These are phyloP conservation scores for Lates calcarifer DNA, from an alignment of 2,113 vertebrate species.

Conservation along the genomic window DNA sequence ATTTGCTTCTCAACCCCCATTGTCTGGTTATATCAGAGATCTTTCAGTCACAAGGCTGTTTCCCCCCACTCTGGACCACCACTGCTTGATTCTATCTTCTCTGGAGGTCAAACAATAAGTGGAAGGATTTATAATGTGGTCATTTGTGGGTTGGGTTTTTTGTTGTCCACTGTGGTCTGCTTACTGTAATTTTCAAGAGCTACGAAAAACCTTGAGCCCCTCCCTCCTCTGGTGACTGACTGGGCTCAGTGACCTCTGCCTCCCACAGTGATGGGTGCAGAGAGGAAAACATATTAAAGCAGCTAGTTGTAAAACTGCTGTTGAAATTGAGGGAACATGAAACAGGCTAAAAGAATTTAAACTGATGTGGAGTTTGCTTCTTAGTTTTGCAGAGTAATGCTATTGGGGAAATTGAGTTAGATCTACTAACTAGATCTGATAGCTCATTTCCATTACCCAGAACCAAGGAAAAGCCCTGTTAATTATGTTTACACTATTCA, in stretches of 20 bases:
- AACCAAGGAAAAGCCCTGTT: conserved; percentile 28
- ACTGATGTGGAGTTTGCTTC: conserved; percentile 50
- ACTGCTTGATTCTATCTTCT: not conserved
- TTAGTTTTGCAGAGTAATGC: conserved; percentile 50
- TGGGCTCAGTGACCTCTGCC: conserved; percentile 27
- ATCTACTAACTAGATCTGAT: conserved; percentile 54
- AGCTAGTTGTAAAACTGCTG: conserved; percentile 8
- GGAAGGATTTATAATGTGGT: not conserved
- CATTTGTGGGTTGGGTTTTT: conserved; percentile 3
- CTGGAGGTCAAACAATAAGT: conserved; percentile 22
- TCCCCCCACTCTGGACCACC: not conserved
- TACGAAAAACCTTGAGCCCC: not conserved
- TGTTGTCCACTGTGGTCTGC: not conserved
- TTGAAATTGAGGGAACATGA: conserved; percentile 24
- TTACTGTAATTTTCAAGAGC: not conserved
- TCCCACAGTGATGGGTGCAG: not conserved
- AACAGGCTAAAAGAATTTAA: conserved; percentile 44
- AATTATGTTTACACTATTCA: conserved; percentile 52
- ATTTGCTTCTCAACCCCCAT: conserved; percentile 8
- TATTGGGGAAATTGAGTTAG: conserved; percentile 29
- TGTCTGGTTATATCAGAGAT: conserved; percentile 11
- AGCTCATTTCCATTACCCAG: conserved; percentile 57
- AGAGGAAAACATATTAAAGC: conserved; percentile 15
- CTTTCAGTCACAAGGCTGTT: not conserved
- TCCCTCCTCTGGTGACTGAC: not conserved